Evolutionary conservation across 2,797 vertebrate species (phyloP).

Genomic region (Sebastes melanostomus): DNA sequence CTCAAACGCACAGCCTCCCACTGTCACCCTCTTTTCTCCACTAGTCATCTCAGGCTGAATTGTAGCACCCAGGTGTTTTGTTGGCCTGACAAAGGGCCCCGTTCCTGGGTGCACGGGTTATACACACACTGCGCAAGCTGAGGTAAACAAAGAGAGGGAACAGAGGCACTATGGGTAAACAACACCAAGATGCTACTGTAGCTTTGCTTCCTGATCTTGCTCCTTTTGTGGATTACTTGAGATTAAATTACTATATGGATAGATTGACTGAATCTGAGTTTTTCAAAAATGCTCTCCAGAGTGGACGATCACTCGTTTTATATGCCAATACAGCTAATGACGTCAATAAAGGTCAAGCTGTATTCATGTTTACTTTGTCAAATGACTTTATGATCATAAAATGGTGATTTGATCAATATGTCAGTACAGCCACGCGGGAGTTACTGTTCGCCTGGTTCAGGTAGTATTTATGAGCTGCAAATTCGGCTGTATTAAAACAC

Average conservation of each 20-base stretch:
- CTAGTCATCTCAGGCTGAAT: slow-evolving; percentile 23
- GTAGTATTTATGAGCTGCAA: not conserved
- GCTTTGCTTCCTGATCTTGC: not conserved
- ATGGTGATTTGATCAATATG: not conserved
- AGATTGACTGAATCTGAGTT: not conserved
- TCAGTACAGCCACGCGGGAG: not conserved
- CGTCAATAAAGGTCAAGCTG: not conserved
- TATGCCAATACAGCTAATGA: not conserved
- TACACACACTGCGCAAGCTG: slow-evolving; percentile 46
- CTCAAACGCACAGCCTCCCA: slow-evolving; percentile 13
- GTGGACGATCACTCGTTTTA: not conserved
- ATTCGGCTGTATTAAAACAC: not conserved
- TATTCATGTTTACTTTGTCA: not conserved
- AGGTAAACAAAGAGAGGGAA: slow-evolving; percentile 49
- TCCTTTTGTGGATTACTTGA: not conserved
- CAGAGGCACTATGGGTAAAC: slow-evolving; percentile 41
- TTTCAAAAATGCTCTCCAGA: not conserved
- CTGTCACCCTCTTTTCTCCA: not conserved
- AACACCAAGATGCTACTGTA: slow-evolving; percentile 35
- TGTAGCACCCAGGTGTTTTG: slow-evolving; percentile 64
- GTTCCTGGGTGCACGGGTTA: slow-evolving; percentile 35
- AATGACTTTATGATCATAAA: not conserved
- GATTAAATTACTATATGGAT: not conserved
- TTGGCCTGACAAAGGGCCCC: slow-evolving; percentile 47
- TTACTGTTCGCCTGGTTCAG: not conserved